phyloP scores from a whole-genome alignment of 2,888 invertebrate genomes.

The Cerceris rybyensis region DNA sequence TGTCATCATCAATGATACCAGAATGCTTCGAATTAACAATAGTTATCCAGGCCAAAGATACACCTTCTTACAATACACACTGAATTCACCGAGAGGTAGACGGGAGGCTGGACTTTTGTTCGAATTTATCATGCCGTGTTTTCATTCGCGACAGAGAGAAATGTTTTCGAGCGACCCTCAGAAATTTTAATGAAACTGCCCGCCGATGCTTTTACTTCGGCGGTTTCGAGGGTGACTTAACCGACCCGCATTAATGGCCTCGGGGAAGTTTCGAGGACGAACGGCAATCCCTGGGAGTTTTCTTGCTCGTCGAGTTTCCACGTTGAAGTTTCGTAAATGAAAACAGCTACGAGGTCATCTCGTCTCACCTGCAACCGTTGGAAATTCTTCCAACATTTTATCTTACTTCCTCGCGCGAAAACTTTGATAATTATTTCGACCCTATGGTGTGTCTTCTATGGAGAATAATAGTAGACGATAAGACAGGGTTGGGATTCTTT shows the following conservation, averaged over 20 bases:
- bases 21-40: too few species aligned
- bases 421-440: background rate
- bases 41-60: too few species aligned
- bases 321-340: constrained; percentile 31
- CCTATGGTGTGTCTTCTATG: too few species aligned
- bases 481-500: too few species aligned
- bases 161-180: constrained; percentile 2
- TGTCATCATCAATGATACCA: too few species aligned
- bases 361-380: constrained; percentile 3
- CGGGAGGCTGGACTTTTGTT: background rate
- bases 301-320: constrained; percentile 12
- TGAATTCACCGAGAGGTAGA: background rate
- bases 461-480: too few species aligned
- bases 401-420: background rate
- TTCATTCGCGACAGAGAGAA: constrained; percentile 1
- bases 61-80: too few species aligned
- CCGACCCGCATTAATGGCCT: constrained; percentile 25
- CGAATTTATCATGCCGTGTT: background rate
- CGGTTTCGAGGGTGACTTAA: constrained; percentile 9
- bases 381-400: background rate
- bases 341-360: constrained; percentile 12
- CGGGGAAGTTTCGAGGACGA: constrained; percentile 35
- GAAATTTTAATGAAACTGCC: constrained; percentile 42
- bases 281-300: constrained; percentile 16
- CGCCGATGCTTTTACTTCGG: constrained; percentile 21